Base-by-base conservation (phyloP, 2,113 vertebrate species). In the Mugil cephalus region DNA sequence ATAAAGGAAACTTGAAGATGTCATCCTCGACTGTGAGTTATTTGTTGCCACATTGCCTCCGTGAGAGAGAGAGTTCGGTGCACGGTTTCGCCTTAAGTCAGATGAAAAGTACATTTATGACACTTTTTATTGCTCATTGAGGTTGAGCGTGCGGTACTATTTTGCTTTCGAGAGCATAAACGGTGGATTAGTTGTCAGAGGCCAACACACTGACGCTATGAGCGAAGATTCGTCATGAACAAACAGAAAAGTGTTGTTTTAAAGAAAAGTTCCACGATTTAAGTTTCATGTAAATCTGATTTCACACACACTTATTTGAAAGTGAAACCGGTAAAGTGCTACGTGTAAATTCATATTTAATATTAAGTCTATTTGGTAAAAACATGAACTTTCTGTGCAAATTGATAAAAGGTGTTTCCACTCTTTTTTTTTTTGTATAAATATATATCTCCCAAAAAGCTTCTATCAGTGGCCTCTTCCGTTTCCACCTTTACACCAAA, bases 1-100 rank as follows among this genome's bases (percentile, higher is more conserved):
- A 39, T 96, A 94, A 97, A 97, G 93, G 91, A 91, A 88, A 93
- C 94, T 91, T 92, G 95, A 94, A 94, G 94, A 95, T 88, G 89
- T 46, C 87, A 83, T 83, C 90, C 87, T 67, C n/a, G 94, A 81
- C 85, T 96, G 77, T 40, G 93, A 95, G 89, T 96, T 89, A 84
- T 95, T 94, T 94, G 71, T 74, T 58, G 21, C 17, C 52, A 58
- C 63, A n/a, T 56, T 24, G 12, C 36, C 34, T 45, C 10, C 4
- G 48, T 52, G 14, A 38, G 3, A 8, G 14, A 11, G 38, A 2
- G 24, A 3, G 24, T 30, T 30, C 24, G 24, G 24, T 30, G 24
- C 24, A 30, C 24, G 5, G 24, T 34, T 50, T 19, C 65, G 43
- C 21, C 42, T 64, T 67, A 12, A 42, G 52, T n/a, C 13, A 73